Base-by-base conservation (phyloP, 2,797 vertebrate genomes). In the Poeciliopsis infans region DNA sequence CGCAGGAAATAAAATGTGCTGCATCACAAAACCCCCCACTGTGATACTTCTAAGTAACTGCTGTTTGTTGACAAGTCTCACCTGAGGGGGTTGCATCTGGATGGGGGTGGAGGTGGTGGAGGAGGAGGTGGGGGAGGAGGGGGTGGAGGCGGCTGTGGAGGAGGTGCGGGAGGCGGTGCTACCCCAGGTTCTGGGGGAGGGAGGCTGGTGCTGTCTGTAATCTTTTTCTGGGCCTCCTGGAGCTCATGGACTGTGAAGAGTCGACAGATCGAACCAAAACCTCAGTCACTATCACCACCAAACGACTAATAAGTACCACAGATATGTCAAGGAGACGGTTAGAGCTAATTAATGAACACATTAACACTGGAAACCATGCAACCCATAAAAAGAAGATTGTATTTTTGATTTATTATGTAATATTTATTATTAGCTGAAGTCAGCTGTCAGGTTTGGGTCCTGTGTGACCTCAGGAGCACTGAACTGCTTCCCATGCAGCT, bases 51-150 rank as follows among this genome's bases (percentile, higher is more conserved):
- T 8, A 31, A 45, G 20, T 41, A 36, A n/a, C 23, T 25, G 49
- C 13, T 45, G 28, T 72, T 72, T 31, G 43, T 28, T 25, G 10
- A 68, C 28, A 71, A 46, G 43, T 43, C 91, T 93, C 90, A 96
- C 96, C 96, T 96, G 91, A 96, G 95, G 80, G 96, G 96, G 91
- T 96, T 96, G 91, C 95, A 96, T 83, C 96, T 95, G 2, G 95
- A 95, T 0, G 95, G 93, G 15, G 95, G 95, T 77, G 95, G 95
- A 0, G 95, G 95, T 0, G 95, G 95, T 0, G 95, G 95, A 1
- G 95, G 95, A 0, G 95, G 95, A 0, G 95, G 95, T 0, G 95
- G 95, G 0, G 95, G 95, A 0, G 95, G 94, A 0, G 95, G 95
- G 0, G 95, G 95, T 0, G 95, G 94, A 5, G 95, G 94, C 0